phyloP scores from a whole-genome alignment of 2,113 vertebrate genomes.

The Leiothrix lutea region DNA sequence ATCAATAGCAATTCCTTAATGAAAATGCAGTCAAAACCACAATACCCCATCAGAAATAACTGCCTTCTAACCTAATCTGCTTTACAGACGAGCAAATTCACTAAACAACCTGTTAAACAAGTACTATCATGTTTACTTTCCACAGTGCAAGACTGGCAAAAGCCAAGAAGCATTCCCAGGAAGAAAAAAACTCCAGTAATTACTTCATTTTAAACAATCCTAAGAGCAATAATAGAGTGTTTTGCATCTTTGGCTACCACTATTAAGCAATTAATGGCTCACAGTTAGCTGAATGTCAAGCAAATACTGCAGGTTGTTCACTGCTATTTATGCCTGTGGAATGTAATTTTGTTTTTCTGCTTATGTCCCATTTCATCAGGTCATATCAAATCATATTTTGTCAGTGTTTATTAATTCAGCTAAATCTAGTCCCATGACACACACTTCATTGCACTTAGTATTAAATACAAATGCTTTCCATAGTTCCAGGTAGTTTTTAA shows the following conservation, averaged over 20 bases:
- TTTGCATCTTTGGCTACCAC: background rate
- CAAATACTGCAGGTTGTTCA: conserved; percentile 6
- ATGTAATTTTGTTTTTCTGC: conserved; percentile 22
- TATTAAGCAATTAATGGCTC: background rate
- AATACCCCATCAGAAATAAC: background rate
- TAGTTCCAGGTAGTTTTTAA: background rate
- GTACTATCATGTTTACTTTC: background rate
- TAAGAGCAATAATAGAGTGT: background rate
- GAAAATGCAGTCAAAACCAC: background rate
- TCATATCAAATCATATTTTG: conserved; percentile 24
- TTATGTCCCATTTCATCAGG: conserved; percentile 50
- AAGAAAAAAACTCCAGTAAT: background rate
- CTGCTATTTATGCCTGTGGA: background rate
- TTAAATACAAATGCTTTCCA: background rate
- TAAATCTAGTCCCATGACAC: background rate
- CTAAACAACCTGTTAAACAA: background rate
- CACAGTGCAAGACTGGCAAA: background rate
- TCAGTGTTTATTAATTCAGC: conserved; percentile 16
- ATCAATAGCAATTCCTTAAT: background rate
- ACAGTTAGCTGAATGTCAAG: conserved; percentile 24
- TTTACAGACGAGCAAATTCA: background rate
- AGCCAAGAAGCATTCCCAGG: background rate
- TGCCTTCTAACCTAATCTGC: background rate
- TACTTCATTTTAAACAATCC: background rate
- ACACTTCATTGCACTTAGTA: background rate